Percentiles rank a stretch among this genome's conserved stretches.
These are phyloP conservation scores for Bimastos eiseni DNA, from an alignment of 2,888 invertebrate genomes.

Conservation along the genomic window DNA sequence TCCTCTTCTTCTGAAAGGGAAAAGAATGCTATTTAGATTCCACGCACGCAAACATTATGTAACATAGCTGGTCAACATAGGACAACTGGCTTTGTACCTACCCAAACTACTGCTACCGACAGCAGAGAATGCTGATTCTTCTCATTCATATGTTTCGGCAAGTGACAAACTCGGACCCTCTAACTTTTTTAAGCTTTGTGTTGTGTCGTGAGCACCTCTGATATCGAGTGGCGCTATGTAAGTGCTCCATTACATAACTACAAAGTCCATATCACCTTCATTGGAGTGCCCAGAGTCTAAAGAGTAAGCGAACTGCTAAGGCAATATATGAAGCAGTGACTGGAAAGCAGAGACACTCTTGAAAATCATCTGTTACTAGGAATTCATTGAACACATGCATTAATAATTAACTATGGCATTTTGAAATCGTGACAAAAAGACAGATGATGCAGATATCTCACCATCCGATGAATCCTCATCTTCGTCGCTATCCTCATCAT, in stretches of 20 bases:
- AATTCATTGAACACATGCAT: neutral
- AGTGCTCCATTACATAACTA: neutral
- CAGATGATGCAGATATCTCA: neutral
- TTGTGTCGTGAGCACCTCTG: too few species aligned
- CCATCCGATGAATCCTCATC: constrained; percentile 16
- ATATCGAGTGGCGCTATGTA: too few species aligned
- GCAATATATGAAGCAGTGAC: neutral
- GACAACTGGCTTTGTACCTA: neutral
- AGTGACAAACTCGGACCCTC: neutral
- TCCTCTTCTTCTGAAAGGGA: neutral
- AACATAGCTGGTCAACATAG: neutral
- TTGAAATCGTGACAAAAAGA: neutral
- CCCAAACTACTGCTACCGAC: neutral
- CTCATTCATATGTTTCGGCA: neutral
- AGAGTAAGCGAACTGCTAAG: neutral
- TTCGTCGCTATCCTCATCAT: constrained; percentile 30
- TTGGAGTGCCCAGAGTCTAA: neutral
- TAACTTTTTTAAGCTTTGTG: too few species aligned
- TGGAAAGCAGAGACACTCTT: neutral
- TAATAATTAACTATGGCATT: neutral
- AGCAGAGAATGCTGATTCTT: neutral
- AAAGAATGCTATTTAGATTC: neutral
- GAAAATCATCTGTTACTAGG: neutral
- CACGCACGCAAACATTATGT: neutral
- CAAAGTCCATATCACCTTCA: neutral